Conservation (phyloP, 2,113 vertebrate species). For the Capreolus pygargus region DNA sequence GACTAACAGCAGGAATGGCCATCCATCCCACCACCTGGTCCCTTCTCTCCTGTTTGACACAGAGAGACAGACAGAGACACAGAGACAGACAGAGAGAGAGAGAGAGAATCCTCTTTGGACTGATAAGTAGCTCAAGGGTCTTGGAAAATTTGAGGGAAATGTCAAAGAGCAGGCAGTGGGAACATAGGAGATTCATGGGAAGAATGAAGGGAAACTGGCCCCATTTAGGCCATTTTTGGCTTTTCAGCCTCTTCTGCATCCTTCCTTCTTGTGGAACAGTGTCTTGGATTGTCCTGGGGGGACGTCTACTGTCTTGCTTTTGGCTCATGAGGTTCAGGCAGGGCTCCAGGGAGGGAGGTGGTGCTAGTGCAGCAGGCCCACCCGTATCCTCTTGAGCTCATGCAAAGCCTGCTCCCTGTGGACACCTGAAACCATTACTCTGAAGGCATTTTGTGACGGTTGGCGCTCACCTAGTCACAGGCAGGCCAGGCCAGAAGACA, state of each 20-base stretch:
- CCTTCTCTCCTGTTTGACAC: neutral
- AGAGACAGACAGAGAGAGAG: too few relatives aligned
- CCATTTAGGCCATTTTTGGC: neutral
- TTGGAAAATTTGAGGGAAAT: neutral
- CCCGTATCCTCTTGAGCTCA: neutral
- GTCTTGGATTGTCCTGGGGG: neutral
- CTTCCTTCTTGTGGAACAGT: neutral
- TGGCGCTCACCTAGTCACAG: neutral
- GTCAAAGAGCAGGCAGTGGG: neutral
- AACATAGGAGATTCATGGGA: neutral
- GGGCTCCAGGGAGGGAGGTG: neutral
- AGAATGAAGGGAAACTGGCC: neutral
- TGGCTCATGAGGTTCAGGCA: neutral
- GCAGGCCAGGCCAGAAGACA: neutral
- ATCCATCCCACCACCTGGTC: rapidly evolving
- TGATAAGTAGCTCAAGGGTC: neutral
- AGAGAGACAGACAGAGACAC: neutral
- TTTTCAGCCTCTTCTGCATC: neutral
- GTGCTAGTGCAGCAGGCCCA: neutral
- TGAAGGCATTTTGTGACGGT: too few relatives aligned
- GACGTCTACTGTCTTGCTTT: neutral
- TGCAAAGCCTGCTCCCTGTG: neutral
- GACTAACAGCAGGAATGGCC: neutral
- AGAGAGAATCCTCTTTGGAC: neutral
- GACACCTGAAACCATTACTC: neutral